phyloP scores from a whole-genome alignment of 1,140 invertebrate species.

The Penaeus vannamei region DNA sequence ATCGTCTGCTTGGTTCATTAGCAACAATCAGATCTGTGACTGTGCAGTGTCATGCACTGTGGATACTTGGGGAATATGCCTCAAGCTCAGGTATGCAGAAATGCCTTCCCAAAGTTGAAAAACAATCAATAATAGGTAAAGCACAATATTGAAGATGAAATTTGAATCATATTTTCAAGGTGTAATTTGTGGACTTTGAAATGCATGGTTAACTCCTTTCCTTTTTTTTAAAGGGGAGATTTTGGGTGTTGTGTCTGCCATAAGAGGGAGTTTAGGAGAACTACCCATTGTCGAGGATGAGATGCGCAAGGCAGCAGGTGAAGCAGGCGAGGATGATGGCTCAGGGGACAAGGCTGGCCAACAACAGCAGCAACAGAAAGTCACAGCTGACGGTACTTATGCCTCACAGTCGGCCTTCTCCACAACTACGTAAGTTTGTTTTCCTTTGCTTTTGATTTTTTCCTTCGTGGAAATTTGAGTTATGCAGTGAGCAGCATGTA shows the following conservation, averaged over 20 bases:
- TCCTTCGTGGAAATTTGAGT: background rate
- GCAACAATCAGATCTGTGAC: conserved; percentile 85
- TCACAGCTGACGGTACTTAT: conserved; percentile 99
- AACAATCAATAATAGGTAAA: conserved; percentile 73
- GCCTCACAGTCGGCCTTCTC: conserved; percentile 98
- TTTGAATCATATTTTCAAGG: too few relatives aligned
- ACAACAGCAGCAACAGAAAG: conserved; percentile 71
- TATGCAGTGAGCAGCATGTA: background rate
- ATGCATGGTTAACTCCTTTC: too few relatives aligned
- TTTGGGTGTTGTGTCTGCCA: conserved; percentile 63
- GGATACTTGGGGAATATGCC: conserved; percentile 98
- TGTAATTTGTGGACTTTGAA: too few relatives aligned
- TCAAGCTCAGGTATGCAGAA: conserved; percentile 77
- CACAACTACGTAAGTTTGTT: conserved; percentile 77
- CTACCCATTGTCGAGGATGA: conserved; percentile 93
- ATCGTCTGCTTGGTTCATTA: conserved; percentile 87
- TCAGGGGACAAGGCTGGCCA: conserved; percentile 71
- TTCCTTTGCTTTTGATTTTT: background rate
- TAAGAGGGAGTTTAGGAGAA: conserved; percentile 82
- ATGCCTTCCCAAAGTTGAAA: conserved; percentile 84
- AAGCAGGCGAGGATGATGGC: conserved; percentile 76
- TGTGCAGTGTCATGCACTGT: conserved; percentile 95
- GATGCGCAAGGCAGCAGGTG: conserved; percentile 80
- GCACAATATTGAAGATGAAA: background rate
- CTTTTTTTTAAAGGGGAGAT: conserved; percentile 52